Evolutionary conservation across 2,888 invertebrate genomes (phyloP), one percentile per base, ranked within the genome.

Genomic region (Cetonia aurata): DNA sequence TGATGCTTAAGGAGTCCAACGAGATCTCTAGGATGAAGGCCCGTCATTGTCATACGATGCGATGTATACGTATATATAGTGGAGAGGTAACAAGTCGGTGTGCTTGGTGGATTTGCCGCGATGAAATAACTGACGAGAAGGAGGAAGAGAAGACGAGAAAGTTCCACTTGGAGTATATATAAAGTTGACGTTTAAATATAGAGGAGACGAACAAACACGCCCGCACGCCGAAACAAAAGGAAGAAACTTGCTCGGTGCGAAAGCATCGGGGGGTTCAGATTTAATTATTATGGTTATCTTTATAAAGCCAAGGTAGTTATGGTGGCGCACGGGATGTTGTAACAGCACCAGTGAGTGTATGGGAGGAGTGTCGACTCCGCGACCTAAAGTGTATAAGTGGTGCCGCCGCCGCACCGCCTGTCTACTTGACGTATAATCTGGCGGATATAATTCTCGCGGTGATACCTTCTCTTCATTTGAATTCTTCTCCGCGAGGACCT

Each of bases 201-300:
- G 62, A 25, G 4, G 25, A 46, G 48, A 48, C 19, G 48, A 46
- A 62, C 62, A 48, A 33, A 62, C 46, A 41, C 37, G 13, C 56
- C 42, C 33, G 46, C 52, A 37, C 65, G 53, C 2, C 9, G 42
- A 17, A 42, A 53, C 62, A 55, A 70, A 62, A 55, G 46, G 69
- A 25, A 25, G 25, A 62, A 69, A 44, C 59, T 62, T 62, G 55
- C 62, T 56, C 70, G 53, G 67, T 15, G n/a, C 62, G 46, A 62
- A 62, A 62, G 48, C 25, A 25, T 25, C n/a, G 67, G 72, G 71
- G 72, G 72, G 70, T 77, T 79, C 78, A 79, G 80, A 82, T 83
- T 83, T 83, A 83, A 84, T 84, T 83, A 83, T 83, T 83, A 83
- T 79, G 80, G 82, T 83, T 83, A 83, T 83, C 83, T 82, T 82